Evolutionary conservation across 1,140 invertebrate genomes (phyloP).

Genomic region (Saccostrea echinata): DNA sequence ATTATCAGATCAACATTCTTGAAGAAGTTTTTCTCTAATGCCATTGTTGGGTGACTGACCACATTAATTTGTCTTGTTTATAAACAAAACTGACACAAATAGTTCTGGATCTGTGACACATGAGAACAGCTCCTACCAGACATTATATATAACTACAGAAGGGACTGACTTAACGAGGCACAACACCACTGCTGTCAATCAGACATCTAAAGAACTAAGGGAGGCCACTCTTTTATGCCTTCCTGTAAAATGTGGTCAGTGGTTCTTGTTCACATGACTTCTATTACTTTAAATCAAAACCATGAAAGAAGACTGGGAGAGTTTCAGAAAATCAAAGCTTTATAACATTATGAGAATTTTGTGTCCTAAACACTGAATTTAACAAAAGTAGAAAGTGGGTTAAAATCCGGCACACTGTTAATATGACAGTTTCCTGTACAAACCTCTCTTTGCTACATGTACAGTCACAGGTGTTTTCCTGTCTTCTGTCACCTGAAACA

Average conservation of each 20-base stretch:
- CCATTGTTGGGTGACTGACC: neutral
- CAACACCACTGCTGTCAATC: neutral
- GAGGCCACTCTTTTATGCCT: neutral
- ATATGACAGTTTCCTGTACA: neutral
- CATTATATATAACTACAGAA: neutral
- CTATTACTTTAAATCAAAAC: neutral
- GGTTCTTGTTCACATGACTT: neutral
- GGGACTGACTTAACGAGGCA: neutral
- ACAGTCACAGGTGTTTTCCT: neutral
- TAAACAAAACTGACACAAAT: neutral
- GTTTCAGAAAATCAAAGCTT: neutral
- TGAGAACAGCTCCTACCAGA: neutral
- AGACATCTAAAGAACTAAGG: neutral
- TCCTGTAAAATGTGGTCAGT: neutral
- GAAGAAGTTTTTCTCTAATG: neutral
- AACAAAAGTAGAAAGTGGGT: neutral
- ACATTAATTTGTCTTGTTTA: constrained; percentile 29
- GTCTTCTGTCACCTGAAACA: constrained; percentile 16
- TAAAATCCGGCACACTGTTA: neutral
- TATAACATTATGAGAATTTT: too few species aligned
- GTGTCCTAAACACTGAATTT: too few species aligned
- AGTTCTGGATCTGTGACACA: neutral
- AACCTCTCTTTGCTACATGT: constrained; percentile 5
- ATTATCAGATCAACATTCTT: too few species aligned
- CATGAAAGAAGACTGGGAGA: neutral